phyloP scores from a whole-genome alignment of 2,888 invertebrate species.

The Melanostoma scalare region DNA sequence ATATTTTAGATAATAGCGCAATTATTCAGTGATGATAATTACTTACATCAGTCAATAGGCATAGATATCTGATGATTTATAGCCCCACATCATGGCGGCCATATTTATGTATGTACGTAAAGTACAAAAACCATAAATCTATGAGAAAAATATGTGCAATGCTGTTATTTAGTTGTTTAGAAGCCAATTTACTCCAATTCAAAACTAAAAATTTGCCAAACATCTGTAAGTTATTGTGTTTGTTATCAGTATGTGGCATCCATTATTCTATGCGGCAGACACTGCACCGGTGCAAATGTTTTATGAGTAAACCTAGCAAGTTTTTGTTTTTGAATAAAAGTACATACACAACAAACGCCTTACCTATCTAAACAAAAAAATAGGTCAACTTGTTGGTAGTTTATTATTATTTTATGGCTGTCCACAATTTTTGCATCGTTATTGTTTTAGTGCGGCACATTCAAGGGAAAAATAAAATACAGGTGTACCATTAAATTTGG shows the following conservation, averaged over 20 bases:
- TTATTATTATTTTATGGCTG: slow-evolving; percentile 15
- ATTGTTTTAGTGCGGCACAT: slow-evolving; percentile 1
- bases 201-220: neutral
- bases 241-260: slow-evolving; percentile 9
- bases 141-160: no score
- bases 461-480: slow-evolving; percentile 16
- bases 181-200: slow-evolving; percentile 3
- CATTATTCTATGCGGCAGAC: neutral
- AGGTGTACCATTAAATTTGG: slow-evolving; percentile 1
- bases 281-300: slow-evolving; percentile 14
- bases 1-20: no score
- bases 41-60: no score
- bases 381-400: neutral
- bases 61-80: no score
- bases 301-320: slow-evolving; percentile 9
- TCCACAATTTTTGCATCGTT: slow-evolving; percentile 2
- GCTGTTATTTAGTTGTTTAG: slow-evolving; percentile 1
- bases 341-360: slow-evolving; percentile 5
- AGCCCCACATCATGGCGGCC: no score
- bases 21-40: no score
- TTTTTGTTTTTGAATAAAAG: slow-evolving; percentile 2
- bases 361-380: slow-evolving; percentile 11
- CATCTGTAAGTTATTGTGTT: slow-evolving; percentile 13
- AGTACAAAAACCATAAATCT: no score
- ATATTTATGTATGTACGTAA: no score